Base-by-base conservation (phyloP, 1,140 invertebrate species). In the Gyrodactylus bullatarudis region DNA sequence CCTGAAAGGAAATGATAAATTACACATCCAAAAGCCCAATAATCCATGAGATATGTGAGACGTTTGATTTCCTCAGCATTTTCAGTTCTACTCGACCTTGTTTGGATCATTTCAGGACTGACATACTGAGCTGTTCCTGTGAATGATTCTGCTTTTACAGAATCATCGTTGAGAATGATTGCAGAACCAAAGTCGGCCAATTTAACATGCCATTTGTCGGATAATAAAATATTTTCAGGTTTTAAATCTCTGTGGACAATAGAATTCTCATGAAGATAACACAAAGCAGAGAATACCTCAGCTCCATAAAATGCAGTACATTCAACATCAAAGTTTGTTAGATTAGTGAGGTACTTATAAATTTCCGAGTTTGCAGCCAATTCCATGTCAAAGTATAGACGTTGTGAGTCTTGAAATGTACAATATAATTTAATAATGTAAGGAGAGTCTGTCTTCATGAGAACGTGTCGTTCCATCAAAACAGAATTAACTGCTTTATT, bases 51-150 rank as follows among this genome's bases (percentile, higher is more conserved):
- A 74, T 54, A 72, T 1, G 68, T 21, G 22, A 72, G 34, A n/a
- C 25, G 16, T 26, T 22, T 26, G 71, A 25, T 1, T 25, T 27
- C 20, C 16, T 22, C 23, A 2, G 24, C 0, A 74, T 0, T 0
- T 69, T 21, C 21, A 69, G 8, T 73, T 19, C n/a, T 23, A 1
- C 21, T 73, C 21, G 16, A 1, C 25, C 23, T 20, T 20, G 1
- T 68, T 26, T 68, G n/a, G 20, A 24, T 68, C 20, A 97, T 83
- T 81, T 98, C 94, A 1, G 94, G 94, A 69, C 91, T 93, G 0
- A 98, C 91, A 81, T 97, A 99, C 79, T 98, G 92, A 0, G 94
- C 92, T 20, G 94, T 98, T n/a, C 94, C 93, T 1, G 96, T 91
- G 81, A 97, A 96, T 22, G 68, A 72, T n/a, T 23, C 75, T 21